phyloP scores from a whole-genome alignment of 1,140 invertebrate genomes.

The Nasonia giraulti region DNA sequence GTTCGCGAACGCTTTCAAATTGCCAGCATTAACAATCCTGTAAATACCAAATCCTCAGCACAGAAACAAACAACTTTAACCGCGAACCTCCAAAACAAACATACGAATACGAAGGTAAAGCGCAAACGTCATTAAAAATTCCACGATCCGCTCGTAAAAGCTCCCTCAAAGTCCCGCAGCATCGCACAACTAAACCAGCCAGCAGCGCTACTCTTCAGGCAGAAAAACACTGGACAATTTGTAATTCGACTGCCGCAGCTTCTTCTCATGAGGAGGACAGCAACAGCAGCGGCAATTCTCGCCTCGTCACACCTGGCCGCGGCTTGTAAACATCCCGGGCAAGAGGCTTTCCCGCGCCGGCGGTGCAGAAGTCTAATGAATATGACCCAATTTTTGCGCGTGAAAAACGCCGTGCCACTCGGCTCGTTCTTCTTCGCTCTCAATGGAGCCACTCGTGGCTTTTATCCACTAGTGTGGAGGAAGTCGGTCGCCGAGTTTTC shows the following conservation, averaged over 20 bases:
- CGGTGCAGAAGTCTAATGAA: constrained; percentile 62
- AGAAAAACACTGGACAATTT: constrained; percentile 20
- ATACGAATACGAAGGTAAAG: neutral
- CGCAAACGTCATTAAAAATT: constrained; percentile 32
- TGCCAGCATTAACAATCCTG: no score
- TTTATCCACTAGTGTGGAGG: constrained; percentile 62
- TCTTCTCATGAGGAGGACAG: neutral
- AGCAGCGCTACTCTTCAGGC: neutral
- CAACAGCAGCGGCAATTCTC: constrained; percentile 37
- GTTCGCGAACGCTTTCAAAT: no score
- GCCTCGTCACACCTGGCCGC: neutral
- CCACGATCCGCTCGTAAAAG: neutral
- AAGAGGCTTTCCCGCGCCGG: neutral
- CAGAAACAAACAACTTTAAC: neutral
- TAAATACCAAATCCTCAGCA: neutral
- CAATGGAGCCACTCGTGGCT: constrained; percentile 48
- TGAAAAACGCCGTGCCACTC: constrained; percentile 46
- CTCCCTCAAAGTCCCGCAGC: neutral
- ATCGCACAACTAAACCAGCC: neutral
- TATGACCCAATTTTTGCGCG: constrained; percentile 66
- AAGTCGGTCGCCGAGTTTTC: constrained; percentile 44
- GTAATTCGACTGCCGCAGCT: constrained; percentile 30
- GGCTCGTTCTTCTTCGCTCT: constrained; percentile 1
- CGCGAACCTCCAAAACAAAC: neutral
- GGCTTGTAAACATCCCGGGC: constrained; percentile 13